Evolutionary conservation across 2,113 vertebrate genomes (phyloP), one percentile per base, ranked within the genome.

Genomic region (Oncorhynchus masou): DNA sequence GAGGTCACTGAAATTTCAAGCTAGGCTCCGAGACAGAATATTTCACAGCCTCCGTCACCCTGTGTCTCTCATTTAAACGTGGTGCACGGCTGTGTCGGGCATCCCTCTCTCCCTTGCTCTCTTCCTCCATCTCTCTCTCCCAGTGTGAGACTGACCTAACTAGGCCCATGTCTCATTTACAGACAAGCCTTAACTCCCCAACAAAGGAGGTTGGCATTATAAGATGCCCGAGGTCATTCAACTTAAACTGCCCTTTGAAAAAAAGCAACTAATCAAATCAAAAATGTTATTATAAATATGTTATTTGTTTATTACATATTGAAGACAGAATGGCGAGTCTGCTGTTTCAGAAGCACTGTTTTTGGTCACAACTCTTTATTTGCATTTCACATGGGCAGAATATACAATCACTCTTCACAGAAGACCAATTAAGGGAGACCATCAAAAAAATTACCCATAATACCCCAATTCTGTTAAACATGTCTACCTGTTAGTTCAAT

Each of bases 351-450:
- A 68, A 19, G 29, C 6, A 9, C 1, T 16, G 2, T 68, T 48
- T 34, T 68, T 75, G 57, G 72, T 82, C 84, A 85, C 81, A 83
- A 89, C 19, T 72, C 54, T 89, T 74, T 89, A 89, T 88, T 90
- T 79, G 70, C 81, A 84, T 72, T 72, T 85, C 84, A 88, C 1
- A 74, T 77, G 65, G 81, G 81, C 82, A 83, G 74, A 81, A 85
- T 45, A 45, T 74, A 87, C 80, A 86, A 60, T 62, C 2, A 62
- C 82, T 88, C 83, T 89, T 86, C 84, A 89, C 83, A 83, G 81
- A 89, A 88, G 84, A 87, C 81, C 79, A 71, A 68, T 71, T 73
- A 65, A 72, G 73, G 62, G 13, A 39, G 76, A 76, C 64, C 24
- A 68, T 73, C 76, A 62, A 20, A 22, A 66, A 67, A 60, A 65